Evolutionary conservation across 2,113 vertebrate genomes (phyloP).

Genomic region (Damaliscus lunatus): DNA sequence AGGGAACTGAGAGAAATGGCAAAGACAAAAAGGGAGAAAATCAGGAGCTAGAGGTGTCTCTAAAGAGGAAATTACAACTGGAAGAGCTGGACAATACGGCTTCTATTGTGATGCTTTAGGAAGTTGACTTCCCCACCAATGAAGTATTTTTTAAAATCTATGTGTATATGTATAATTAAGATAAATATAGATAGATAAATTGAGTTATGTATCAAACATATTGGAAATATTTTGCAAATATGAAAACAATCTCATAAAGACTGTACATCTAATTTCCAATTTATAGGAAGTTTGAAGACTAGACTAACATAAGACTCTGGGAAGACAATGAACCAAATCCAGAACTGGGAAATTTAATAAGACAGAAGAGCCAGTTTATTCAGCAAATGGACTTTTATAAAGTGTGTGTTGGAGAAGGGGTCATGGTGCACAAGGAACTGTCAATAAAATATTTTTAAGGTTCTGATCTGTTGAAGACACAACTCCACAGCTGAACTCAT

Average conservation of each 20-base stretch:
- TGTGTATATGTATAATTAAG: neutral
- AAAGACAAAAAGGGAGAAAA: neutral
- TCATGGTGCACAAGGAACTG: neutral
- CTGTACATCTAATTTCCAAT: neutral
- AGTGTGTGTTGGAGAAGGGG: neutral
- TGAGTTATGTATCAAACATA: neutral
- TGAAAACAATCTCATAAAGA: neutral
- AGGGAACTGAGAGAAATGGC: neutral
- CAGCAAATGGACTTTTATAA: neutral
- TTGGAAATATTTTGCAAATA: neutral
- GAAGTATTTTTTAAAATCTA: neutral
- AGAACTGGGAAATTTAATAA: neutral
- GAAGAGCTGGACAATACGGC: neutral
- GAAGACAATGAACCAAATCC: neutral
- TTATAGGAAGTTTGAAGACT: neutral
- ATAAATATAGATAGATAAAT: neutral
- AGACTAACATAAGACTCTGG: neutral
- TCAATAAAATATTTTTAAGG: neutral
- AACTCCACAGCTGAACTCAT: neutral
- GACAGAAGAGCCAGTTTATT: neutral
- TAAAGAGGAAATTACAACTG: neutral
- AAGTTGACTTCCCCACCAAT: neutral
- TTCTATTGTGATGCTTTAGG: neutral
- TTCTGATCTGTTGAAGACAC: neutral
- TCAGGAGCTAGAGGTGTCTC: neutral